phyloP scores from a whole-genome alignment of 2,797 vertebrate species.

The Varecia variegata region DNA sequence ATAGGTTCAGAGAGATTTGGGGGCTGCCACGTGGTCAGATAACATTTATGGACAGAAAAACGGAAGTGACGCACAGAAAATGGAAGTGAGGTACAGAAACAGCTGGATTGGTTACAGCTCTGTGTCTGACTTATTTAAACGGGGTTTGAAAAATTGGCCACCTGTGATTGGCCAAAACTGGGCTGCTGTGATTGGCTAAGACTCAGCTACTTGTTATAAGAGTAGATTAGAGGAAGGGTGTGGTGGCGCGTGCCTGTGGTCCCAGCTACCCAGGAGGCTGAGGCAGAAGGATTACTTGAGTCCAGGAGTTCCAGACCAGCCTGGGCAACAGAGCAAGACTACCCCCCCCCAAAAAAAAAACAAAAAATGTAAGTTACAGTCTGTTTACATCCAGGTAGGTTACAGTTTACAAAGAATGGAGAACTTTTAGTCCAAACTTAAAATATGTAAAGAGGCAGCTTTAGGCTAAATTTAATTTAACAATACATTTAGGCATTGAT shows the following conservation, averaged over 20 bases:
- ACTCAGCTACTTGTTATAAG: neutral
- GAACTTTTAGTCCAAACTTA: neutral
- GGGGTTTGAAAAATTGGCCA: neutral
- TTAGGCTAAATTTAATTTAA: neutral
- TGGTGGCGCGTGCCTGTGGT: neutral
- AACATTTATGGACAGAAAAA: neutral
- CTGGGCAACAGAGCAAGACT: neutral
- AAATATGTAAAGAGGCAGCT: neutral
- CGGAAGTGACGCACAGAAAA: neutral
- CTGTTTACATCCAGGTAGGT: neutral
- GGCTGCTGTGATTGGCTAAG: neutral
- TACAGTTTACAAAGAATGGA: neutral
- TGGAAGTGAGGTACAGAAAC: neutral
- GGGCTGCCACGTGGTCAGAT: neutral
- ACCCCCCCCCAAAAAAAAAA: neutral
- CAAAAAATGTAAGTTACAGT: neutral
- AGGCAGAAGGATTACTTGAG: neutral
- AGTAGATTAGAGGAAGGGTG: neutral
- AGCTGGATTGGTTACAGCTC: too few species aligned
- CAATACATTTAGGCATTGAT: neutral
- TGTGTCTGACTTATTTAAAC: neutral
- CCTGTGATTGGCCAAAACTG: neutral
- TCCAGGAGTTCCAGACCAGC: neutral
- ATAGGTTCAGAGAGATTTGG: neutral
- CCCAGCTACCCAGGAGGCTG: neutral